A percentile compares a stretch with the other conserved stretches of the same genome.
Conservation (phyloP, 2,113 vertebrate genomes). For the Lipotes vexillifer region DNA sequence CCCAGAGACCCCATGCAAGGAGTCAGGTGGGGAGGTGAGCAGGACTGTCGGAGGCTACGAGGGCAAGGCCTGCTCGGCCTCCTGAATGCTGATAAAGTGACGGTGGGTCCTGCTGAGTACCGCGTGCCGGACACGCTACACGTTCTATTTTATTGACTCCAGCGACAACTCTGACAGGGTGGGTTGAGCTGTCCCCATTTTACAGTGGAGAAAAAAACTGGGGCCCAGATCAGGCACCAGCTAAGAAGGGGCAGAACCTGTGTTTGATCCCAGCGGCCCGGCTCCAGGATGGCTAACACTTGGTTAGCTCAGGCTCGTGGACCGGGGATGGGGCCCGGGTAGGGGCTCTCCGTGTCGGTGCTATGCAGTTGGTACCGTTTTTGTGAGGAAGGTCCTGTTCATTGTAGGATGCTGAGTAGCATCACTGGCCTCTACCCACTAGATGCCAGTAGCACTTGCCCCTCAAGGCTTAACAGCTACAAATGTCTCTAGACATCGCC, state of each 20-base stretch:
- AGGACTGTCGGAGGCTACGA: too few species aligned
- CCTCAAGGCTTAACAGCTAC: not conserved
- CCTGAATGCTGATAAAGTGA: not conserved
- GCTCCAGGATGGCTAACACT: not conserved
- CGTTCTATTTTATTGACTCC: not conserved
- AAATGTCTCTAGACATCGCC: not conserved
- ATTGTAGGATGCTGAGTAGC: not conserved
- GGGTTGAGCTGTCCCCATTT: not conserved
- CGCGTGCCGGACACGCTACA: accelerated
- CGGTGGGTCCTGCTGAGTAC: too few species aligned
- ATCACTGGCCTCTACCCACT: not conserved
- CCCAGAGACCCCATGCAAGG: not conserved
- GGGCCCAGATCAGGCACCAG: not conserved
- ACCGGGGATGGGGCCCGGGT: accelerated
- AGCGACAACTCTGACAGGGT: not conserved
- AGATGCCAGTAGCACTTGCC: not conserved
- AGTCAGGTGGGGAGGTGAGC: not conserved
- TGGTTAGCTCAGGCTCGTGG: not conserved
- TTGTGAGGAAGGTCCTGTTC: not conserved
- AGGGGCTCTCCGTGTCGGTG: too few species aligned
- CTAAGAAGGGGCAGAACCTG: not conserved
- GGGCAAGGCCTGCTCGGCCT: not conserved
- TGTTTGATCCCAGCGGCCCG: not conserved
- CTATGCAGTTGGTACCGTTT: not conserved
- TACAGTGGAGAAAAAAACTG: not conserved